Evolutionary conservation across 2,797 vertebrate species (phyloP), one percentile per base, ranked within the genome.

Genomic region (Falco naumanni): DNA sequence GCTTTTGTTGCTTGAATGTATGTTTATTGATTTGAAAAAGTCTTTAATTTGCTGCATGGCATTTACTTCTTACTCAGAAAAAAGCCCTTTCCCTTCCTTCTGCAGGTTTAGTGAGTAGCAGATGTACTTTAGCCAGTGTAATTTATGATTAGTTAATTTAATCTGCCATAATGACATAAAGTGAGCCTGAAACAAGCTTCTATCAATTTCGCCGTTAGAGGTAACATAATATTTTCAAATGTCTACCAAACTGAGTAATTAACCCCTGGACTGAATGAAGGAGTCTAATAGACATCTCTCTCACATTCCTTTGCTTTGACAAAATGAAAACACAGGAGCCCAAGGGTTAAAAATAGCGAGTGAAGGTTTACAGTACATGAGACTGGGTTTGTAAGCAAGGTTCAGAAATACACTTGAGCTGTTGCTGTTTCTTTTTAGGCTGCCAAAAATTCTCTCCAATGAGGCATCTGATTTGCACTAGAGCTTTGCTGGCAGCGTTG

Each of bases 121-220:
- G 87, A 95, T 96, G 88, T 97, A 97, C 89, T 97, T 97, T 87
- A 97, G 89, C 89, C 68, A 84, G 50, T 24, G n/a, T 96, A 97
- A 97, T 97, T 98, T 97, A 95, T 95, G 96, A 97, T 96, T 96
- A 95, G 92, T 95, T 96, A 97, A 97, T 97, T 98, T 98, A 97
- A 97, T 97, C 90, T 96, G 80, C 96, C 78, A 83, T 95, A 97
- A 97, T 96, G 97, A 90, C 92, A 95, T 95, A 96, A 97, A 97
- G 93, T 86, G 91, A 97, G 89, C 51, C 91, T 97, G 96, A 96
- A 97, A 96, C 94, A 97, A 97, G 90, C 80, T 95, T 93, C 91
- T 96, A 97, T 97, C 95, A 96, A 77, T 96, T 97, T 96, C 95
- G 57, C 93, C 54, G 13, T 97, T 97, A 89, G 93, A 97, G 86